Percentiles rank a stretch among this genome's conserved stretches.
These are phyloP conservation scores for Platanista minor DNA, from an alignment of 2,113 vertebrate genomes.

Conservation along the genomic window DNA sequence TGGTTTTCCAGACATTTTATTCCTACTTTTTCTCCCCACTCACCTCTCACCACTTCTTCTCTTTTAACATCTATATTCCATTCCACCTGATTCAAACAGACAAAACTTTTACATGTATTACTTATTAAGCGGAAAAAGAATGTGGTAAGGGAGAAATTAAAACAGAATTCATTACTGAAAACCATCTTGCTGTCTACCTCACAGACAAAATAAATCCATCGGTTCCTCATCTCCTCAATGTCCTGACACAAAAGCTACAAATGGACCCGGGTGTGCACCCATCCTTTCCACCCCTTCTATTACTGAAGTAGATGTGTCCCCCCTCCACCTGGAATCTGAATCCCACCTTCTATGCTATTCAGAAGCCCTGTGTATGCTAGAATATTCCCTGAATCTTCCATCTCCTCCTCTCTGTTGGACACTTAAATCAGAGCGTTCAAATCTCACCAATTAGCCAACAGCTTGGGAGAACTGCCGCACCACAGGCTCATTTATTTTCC, in stretches of 20 bases:
- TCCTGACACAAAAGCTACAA: background rate
- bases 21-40: background rate
- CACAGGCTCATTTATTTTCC: background rate
- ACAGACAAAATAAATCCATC: background rate
- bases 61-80: background rate
- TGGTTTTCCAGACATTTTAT: background rate
- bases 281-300: background rate
- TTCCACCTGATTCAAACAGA: background rate
- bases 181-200: background rate
- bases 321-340: background rate
- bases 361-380: background rate
- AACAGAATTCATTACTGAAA: background rate
- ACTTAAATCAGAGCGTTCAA: background rate
- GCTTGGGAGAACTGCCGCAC: too few species aligned
- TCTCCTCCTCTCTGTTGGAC: background rate
- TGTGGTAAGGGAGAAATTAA: background rate
- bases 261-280: background rate
- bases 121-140: background rate
- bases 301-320: background rate
- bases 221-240: background rate
- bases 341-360: background rate
- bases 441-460: background rate
- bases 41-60: background rate
- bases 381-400: background rate
- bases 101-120: background rate